phyloP scores from a whole-genome alignment of 2,888 invertebrate genomes.

The Leptopilina myrica region DNA sequence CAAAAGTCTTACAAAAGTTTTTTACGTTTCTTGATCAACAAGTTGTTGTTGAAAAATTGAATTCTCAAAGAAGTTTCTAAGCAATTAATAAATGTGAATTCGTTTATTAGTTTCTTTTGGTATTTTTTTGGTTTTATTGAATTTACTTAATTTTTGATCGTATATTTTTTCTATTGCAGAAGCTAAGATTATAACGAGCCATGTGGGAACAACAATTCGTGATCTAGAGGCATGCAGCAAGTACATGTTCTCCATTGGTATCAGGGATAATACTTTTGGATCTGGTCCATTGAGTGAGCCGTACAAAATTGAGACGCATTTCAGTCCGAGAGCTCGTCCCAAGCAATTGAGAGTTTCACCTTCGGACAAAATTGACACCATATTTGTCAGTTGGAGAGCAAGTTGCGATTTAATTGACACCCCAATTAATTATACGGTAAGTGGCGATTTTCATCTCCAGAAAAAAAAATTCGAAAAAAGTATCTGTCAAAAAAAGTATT shows the following conservation, averaged over 20 bases:
- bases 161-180: conserved; percentile 67
- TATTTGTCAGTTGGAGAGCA: conserved; percentile 85
- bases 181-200: conserved; percentile 77
- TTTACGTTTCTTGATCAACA: no score
- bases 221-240: conserved; percentile 85
- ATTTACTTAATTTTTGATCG: background rate
- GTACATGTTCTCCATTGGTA: conserved; percentile 85
- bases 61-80: no score
- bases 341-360: conserved; percentile 80
- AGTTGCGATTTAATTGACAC: conserved; percentile 80
- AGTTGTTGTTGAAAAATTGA: no score
- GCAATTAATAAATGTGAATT: no score
- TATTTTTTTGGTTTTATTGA: background rate
- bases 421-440: conserved; percentile 81
- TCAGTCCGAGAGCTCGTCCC: conserved; percentile 83
- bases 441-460: conserved; percentile 57
- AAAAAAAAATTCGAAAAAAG: background rate
- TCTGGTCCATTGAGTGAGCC: conserved; percentile 82
- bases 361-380: conserved; percentile 73
- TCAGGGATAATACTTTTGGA: conserved; percentile 80
- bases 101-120: background rate
- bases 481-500: no score
- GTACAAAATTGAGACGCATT: conserved; percentile 80
- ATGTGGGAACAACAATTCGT: conserved; percentile 79
- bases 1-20: no score